Evolutionary conservation across 1,140 invertebrate species (phyloP).

Genomic region (Leptinotarsa undecemlineata): DNA sequence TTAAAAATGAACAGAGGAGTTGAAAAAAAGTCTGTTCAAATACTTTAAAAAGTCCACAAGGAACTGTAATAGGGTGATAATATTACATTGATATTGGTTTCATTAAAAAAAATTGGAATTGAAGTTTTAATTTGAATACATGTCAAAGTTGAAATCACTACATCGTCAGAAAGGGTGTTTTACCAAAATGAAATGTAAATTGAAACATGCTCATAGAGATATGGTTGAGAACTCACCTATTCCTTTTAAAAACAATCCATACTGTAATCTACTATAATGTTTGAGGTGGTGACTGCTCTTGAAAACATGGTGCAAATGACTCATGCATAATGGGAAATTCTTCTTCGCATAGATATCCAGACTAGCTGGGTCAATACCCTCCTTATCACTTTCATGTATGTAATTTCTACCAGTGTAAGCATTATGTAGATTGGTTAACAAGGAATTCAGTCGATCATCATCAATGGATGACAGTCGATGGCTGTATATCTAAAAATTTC

Average conservation of each 20-base stretch:
- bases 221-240: constrained; percentile 33
- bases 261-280: constrained; percentile 87
- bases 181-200: too few species aligned
- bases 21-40: too few species aligned
- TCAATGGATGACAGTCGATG: constrained; percentile 71
- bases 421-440: constrained; percentile 78
- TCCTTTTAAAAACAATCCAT: constrained; percentile 94
- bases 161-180: too few species aligned
- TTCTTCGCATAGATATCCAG: constrained; percentile 75
- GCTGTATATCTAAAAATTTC: constrained; percentile 51
- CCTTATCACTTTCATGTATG: constrained; percentile 54
- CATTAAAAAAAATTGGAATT: too few species aligned
- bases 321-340: constrained; percentile 95
- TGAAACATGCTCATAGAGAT: too few species aligned
- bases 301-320: constrained; percentile 80
- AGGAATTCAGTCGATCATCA: constrained; percentile 75
- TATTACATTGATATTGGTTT: too few species aligned
- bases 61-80: too few species aligned
- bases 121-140: too few species aligned
- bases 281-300: constrained; percentile 82
- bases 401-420: constrained; percentile 80
- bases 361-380: constrained; percentile 55
- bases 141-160: too few species aligned
- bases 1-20: too few species aligned
- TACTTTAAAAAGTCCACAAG: too few species aligned